Base-by-base conservation (phyloP, 2,888 invertebrate species). In the Noctua janthina region DNA sequence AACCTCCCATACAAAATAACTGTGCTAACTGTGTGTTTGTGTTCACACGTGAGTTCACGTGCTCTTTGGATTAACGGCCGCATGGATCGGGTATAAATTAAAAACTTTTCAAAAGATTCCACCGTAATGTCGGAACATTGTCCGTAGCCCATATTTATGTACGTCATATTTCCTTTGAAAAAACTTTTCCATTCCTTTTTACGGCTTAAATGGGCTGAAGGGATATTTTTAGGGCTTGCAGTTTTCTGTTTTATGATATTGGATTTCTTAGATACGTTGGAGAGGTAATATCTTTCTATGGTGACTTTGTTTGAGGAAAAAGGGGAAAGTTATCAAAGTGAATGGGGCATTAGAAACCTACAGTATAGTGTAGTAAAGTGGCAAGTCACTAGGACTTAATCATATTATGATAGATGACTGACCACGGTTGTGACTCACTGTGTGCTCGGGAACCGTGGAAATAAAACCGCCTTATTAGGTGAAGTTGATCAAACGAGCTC, bases 121-220 rank as follows among this genome's bases (percentile, higher is more conserved):
- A 88, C 88, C 84, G 78, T 84, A 88, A 89, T 79, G 92, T 94
- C 90, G 94, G 93, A 96, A 95, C 94, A 95, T 93, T 94, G 94
- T 93, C 92, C 92, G 93, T 91, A 91, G 92, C 91, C 93, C 92
- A 93, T 93, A 94, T 95, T 95, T 95, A 95, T 95, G 94, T 94
- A 92, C 93, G 93, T 93, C 93, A 94, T 95, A 94, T 94, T 95
- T 95, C 95, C 93, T 92, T 91, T 91, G 90, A 90, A 89, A 92
- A 92, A 93, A 93, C 93, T 94, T 94, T 94, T 93, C 91, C 93
- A 91, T 91, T 93, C 91, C 92, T 92, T 95, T 94, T 94, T 94
- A 93, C 92, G 93, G 93, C 92, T 93, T 91, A 94, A 93, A 94
- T 92, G 92, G 92, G 92, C 91, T 91, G 90, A 91, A 92, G 92